phyloP scores from a whole-genome alignment of 2,797 vertebrate species.

The Rhabdophis nuchalis region DNA sequence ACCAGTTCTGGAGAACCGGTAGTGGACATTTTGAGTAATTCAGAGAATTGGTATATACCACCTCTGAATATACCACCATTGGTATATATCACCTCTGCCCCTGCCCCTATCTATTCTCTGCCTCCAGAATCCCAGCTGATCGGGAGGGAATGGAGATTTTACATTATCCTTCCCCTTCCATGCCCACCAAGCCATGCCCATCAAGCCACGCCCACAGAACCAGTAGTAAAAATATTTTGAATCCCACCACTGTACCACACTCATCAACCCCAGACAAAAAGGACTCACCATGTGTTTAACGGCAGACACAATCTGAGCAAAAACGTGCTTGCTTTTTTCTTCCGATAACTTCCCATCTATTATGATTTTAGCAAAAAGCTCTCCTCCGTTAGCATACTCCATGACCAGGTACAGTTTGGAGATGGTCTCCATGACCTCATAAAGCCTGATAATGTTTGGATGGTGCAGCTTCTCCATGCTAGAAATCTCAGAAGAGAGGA shows the following conservation, averaged over 20 bases:
- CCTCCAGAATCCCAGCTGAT: no score
- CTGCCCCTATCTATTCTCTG: no score
- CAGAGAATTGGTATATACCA: no score
- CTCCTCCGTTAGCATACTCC: slow-evolving; percentile 93
- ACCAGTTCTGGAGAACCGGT: no score
- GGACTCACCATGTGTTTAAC: slow-evolving; percentile 94
- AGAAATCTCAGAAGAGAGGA: slow-evolving; percentile 93
- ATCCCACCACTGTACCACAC: not conserved
- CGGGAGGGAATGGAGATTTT: no score
- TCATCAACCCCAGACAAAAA: not conserved
- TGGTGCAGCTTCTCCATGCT: slow-evolving; percentile 98
- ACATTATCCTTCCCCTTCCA: no score
- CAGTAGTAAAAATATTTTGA: no score
- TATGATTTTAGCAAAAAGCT: slow-evolving; percentile 94
- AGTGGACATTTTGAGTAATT: no score
- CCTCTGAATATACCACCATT: no score
- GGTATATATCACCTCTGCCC: no score
- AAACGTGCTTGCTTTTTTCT: slow-evolving; percentile 85
- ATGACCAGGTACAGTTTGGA: slow-evolving; percentile 92
- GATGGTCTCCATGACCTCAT: slow-evolving; percentile 95
- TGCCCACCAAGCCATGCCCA: no score
- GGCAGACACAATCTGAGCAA: slow-evolving; percentile 94
- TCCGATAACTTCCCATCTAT: slow-evolving; percentile 90
- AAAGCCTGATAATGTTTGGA: slow-evolving; percentile 94
- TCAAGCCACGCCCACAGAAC: no score